Evolutionary conservation across 2,113 vertebrate species (phyloP), one percentile per base, ranked within the genome.

Genomic region (Leuciscus idus): DNA sequence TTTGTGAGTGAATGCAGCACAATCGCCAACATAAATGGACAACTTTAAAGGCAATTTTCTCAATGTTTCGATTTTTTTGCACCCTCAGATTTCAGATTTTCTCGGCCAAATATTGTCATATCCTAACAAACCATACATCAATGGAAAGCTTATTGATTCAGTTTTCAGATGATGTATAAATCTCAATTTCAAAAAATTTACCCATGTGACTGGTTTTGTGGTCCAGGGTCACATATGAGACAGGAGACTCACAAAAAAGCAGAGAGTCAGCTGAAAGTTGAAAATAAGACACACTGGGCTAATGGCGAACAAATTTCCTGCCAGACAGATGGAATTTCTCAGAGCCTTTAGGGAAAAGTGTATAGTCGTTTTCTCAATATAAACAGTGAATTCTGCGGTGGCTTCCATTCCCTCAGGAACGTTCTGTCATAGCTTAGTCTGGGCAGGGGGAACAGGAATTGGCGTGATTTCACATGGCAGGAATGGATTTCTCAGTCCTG

Each of bases 221-320:
- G 30, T 3, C 2, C 30, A 33, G 30, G 30, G 30, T 30, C 30
- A 30, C 30, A 30, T 2, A 30, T 36, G 19, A 83, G 48, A 52
- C 8, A 8, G 0, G 48, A 55, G 6, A 70, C 10, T 26, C 1
- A 26, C 28, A 59, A 80, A 39, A 61, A 73, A 73, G 50, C 81
- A 70, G 26, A 79, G 55, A 82, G 23, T 66, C 64, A 82, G 43
- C 81, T 21, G 55, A 82, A 70, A 52, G 81, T 82, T 82, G 46
- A 82, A 70, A 70, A 82, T 28, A 81, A 81, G 36, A 19, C 81
- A 52, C 80, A 13, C 61, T n/a, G 30, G 79, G 61, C 61, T 64
- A 81, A 81, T 68, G 28, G 9, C 17, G 4, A 83, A 19, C 48
- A 59, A 57, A 83, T 83, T 73, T 83, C 48, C 33, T 13, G 13